Base-by-base conservation (phyloP, 2,113 vertebrate species). In the Turnix velox region DNA sequence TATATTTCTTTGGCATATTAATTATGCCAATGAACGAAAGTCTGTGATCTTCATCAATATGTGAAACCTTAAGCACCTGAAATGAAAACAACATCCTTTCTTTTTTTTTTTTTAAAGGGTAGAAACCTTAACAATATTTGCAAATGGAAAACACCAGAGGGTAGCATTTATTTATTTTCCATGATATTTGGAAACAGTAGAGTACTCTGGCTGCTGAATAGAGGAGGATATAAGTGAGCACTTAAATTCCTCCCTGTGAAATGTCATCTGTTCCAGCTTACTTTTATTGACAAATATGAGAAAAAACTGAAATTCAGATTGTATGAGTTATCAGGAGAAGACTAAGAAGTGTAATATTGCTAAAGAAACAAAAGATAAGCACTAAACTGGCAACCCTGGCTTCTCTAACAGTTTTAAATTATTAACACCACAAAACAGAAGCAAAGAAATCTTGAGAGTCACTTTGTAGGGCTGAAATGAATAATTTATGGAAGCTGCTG, bases 161-260 rank as follows among this genome's bases (percentile, higher is more conserved):
- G 97, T 96, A 96, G 96, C 79, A 93, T 97, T 95, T 94, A 97
- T 97, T 97, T 96, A 94, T 92, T 95, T 97, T 95, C 84, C 48
- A 65, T 52, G 8, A 8, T 86, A 74, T 85, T 67, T 79, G 16
- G 72, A 42, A 87, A 55, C 3, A 75, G 6, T 20, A 24, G 30
- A 77, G 8, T 4, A 20, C 11, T 25, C 22, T n/a, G 40, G 9
- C 25, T 84, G 25, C 19, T 58, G 57, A 78, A 71, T 48, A 35
- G 19, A 24, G 28, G 49, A 76, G 6, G 18, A 30, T 61, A 4
- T 10, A 37, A 63, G 2, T 17, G n/a, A 75, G 57, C 15, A 42
- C 8, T 69, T 67, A n/a, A 48, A 58, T 43, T 51, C 18, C 14
- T 90, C 20, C 30, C 18, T 39, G 25, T 62, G 22, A 76, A 65